These are phyloP conservation scores for Orchesella cincta DNA, from an alignment of 1,140 invertebrate species.

Conservation along the genomic window DNA sequence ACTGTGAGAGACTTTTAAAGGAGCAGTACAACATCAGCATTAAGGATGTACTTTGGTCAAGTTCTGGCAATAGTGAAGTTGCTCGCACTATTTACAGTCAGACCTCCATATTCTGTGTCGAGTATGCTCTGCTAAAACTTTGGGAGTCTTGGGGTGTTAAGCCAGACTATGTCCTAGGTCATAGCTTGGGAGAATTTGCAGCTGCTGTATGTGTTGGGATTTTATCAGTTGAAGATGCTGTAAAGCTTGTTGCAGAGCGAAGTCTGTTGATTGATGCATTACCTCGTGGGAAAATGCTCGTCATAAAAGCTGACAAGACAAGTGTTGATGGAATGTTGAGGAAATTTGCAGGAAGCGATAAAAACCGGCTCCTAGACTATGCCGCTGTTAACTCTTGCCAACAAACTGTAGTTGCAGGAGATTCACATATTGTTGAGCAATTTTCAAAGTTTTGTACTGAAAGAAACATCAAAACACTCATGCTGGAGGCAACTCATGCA, in stretches of 20 bases:
- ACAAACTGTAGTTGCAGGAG: constrained; percentile 17
- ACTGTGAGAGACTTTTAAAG: constrained; percentile 3
- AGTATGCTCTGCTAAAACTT: constrained; percentile 28
- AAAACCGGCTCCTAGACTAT: background rate
- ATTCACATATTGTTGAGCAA: background rate
- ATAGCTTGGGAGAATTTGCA: constrained; percentile 36
- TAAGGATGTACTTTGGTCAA: background rate
- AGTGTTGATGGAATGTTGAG: background rate
- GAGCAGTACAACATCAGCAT: constrained; percentile 8
- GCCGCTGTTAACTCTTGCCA: constrained; percentile 8
- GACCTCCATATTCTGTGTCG: constrained; percentile 9
- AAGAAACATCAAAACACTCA: background rate
- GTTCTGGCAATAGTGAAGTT: background rate
- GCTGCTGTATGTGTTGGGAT: constrained; percentile 19
- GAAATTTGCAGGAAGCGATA: background rate
- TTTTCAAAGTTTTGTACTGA: background rate
- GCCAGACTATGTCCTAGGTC: constrained; percentile 27
- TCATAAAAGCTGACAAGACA: background rate
- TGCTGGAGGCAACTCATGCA: constrained; percentile 7
- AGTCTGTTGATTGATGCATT: background rate
- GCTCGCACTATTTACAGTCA: background rate
- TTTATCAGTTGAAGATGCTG: constrained; percentile 29
- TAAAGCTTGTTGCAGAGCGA: constrained; percentile 10
- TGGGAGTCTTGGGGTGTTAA: constrained; percentile 28
- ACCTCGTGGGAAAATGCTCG: constrained; percentile 23